Conservation (phyloP, 2,888 invertebrate species). For the Athalia cordata region DNA sequence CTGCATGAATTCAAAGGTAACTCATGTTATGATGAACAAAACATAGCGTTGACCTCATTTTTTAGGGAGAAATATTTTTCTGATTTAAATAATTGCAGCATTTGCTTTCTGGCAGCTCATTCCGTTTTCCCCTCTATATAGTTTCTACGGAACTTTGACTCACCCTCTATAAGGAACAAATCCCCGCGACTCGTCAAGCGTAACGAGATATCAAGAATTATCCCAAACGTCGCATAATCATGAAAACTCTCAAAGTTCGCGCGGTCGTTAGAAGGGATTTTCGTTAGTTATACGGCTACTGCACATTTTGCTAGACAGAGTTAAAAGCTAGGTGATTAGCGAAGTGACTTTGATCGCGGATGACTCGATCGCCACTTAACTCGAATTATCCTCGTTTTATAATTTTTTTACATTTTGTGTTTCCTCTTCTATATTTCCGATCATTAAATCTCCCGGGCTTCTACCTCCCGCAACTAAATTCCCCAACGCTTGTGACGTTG, state of each 20-base stretch:
- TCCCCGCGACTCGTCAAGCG: slow-evolving; percentile 52
- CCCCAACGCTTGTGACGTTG: too few relatives aligned
- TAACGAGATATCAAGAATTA: slow-evolving; percentile 55
- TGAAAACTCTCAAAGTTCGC: slow-evolving; percentile 11
- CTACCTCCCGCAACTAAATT: too few relatives aligned
- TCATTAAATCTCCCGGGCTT: too few relatives aligned
- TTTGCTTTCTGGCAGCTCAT: slow-evolving; percentile 42
- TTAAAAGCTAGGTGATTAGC: neutral
- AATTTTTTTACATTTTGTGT: neutral
- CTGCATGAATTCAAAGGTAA: neutral
- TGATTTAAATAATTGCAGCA: slow-evolving; percentile 56
- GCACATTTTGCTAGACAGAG: neutral
- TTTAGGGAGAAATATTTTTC: slow-evolving; percentile 52
- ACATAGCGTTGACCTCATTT: slow-evolving; percentile 22
- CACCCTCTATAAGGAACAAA: slow-evolving; percentile 10
- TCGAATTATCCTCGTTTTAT: neutral
- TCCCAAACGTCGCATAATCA: slow-evolving; percentile 2
- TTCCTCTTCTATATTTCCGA: neutral
- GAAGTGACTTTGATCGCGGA: slow-evolving; percentile 33
- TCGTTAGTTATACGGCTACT: slow-evolving; percentile 21
- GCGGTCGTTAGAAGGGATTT: slow-evolving; percentile 14
- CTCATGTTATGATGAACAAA: neutral
- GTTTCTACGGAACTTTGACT: neutral
- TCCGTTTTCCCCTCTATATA: slow-evolving; percentile 25
- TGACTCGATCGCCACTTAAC: slow-evolving; percentile 7